phyloP scores from a whole-genome alignment of 2,113 vertebrate genomes.

The Semnopithecus entellus region DNA sequence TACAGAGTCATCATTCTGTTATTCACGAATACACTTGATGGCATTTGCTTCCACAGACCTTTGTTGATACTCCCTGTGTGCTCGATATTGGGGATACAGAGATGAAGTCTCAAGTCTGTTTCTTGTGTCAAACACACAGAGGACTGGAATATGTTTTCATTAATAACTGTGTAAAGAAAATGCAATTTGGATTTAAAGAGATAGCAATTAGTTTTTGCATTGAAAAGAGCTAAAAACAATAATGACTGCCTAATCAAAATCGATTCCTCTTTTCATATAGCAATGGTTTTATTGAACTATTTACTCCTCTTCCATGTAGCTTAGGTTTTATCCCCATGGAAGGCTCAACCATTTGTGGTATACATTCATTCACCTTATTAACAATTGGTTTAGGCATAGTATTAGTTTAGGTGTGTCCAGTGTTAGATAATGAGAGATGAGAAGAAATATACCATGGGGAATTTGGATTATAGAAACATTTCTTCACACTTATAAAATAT shows the following conservation, averaged over 20 bases:
- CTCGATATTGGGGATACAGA: background rate
- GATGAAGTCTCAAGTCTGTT: background rate
- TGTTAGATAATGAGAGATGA: background rate
- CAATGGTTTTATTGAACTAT: background rate
- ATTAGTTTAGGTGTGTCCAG: background rate
- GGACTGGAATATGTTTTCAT: background rate
- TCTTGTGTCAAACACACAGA: background rate
- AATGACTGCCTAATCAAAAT: background rate
- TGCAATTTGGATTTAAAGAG: background rate
- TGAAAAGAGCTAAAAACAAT: background rate
- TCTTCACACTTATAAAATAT: background rate
- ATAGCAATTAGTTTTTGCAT: background rate
- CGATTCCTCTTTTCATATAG: background rate
- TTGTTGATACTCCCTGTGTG: background rate
- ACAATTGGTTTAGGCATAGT: background rate
- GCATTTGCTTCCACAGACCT: background rate
- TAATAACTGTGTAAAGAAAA: conserved; percentile 8
- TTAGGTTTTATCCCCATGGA: background rate
- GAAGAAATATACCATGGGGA: background rate
- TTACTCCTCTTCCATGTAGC: background rate
- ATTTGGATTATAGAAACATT: background rate
- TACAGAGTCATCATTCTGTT: background rate
- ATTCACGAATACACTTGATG: background rate
- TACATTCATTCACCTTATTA: background rate
- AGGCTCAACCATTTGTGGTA: background rate